These are phyloP conservation scores for Drosophila falleni DNA, from an alignment of 2,888 invertebrate species.

Conservation along the genomic window DNA sequence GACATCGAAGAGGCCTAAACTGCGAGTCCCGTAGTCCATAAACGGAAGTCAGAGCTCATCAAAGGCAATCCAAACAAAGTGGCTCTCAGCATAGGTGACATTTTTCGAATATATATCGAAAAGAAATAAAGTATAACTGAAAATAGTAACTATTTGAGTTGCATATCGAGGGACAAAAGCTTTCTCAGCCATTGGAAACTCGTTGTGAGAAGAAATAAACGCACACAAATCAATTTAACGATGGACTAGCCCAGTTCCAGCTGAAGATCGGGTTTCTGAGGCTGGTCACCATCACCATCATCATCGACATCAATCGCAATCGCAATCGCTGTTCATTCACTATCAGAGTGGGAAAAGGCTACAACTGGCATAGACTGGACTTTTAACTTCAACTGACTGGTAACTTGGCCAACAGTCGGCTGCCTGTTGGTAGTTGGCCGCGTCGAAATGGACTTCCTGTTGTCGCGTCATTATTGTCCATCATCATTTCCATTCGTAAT, in stretches of 20 bases:
- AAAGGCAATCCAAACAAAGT: constrained; percentile 54
- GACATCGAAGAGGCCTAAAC: constrained; percentile 57
- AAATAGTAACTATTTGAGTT: constrained; percentile 54
- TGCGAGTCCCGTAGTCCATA: constrained; percentile 50
- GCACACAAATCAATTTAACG: constrained; percentile 82
- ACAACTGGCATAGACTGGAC: constrained; percentile 17
- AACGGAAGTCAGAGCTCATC: constrained; percentile 72
- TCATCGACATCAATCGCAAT: constrained; percentile 36
- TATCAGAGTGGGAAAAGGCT: constrained; percentile 28
- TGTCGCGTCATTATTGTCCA: constrained; percentile 84
- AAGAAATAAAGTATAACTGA: constrained; percentile 62
- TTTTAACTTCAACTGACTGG: not conserved
- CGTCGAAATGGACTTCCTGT: constrained; percentile 80
- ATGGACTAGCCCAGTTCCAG: constrained; percentile 76
- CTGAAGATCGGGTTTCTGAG: constrained; percentile 39
- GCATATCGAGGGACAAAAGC: constrained; percentile 38
- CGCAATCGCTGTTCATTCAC: constrained; percentile 51
- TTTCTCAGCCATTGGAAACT: constrained; percentile 75
- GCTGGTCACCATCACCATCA: not conserved
- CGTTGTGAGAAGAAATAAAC: constrained; percentile 44
- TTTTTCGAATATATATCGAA: constrained; percentile 69
- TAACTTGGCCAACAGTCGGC: constrained; percentile 21
- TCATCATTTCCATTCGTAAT: constrained; percentile 83
- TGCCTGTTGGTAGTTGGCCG: not conserved
- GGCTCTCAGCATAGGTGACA: constrained; percentile 67